These are phyloP conservation scores for Sebastolobus alascanus DNA, from an alignment of 2,797 vertebrate species.

Conservation along the genomic window DNA sequence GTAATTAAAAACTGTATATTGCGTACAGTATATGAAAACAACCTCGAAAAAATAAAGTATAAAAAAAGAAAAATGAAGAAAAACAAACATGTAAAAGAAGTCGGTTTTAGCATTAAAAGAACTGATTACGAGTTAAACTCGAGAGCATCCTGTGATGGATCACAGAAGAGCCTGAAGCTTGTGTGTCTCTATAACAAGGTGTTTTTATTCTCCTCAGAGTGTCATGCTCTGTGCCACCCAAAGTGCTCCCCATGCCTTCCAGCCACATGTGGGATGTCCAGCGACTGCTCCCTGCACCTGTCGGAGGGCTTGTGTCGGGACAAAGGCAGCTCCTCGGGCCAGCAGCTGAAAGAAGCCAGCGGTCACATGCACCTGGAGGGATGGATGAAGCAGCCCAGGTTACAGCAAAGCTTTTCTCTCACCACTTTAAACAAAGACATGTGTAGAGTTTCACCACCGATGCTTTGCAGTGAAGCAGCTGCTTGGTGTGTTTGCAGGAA, in stretches of 20 bases:
- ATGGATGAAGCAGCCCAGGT: slow-evolving; percentile 99
- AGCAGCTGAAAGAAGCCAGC: slow-evolving; percentile 91
- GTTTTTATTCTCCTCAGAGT: slow-evolving; percentile 84
- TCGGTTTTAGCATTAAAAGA: not conserved
- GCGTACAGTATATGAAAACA: too few relatives aligned
- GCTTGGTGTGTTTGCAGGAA: slow-evolving; percentile 85
- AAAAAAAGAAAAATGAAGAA: too few relatives aligned
- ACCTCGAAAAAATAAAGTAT: too few relatives aligned
- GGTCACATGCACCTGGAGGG: slow-evolving; percentile 93
- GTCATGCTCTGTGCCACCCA: slow-evolving; percentile 97
- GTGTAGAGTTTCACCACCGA: not conserved
- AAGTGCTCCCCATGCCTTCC: slow-evolving; percentile 98
- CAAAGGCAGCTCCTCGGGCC: slow-evolving; percentile 91
- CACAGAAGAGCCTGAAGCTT: not conserved
- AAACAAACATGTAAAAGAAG: not conserved
- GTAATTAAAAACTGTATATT: too few relatives aligned
- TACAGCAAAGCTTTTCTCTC: not conserved
- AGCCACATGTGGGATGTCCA: slow-evolving; percentile 95
- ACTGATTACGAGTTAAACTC: not conserved
- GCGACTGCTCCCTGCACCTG: slow-evolving; percentile 94
- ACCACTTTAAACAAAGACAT: not conserved
- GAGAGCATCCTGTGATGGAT: not conserved
- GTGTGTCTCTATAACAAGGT: not conserved
- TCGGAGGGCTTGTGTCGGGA: slow-evolving; percentile 93
- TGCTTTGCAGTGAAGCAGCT: slow-evolving; percentile 1